Evolutionary conservation across 2,113 vertebrate genomes (phyloP), one percentile per base, ranked within the genome.

Genomic region (Casuarius casuarius): DNA sequence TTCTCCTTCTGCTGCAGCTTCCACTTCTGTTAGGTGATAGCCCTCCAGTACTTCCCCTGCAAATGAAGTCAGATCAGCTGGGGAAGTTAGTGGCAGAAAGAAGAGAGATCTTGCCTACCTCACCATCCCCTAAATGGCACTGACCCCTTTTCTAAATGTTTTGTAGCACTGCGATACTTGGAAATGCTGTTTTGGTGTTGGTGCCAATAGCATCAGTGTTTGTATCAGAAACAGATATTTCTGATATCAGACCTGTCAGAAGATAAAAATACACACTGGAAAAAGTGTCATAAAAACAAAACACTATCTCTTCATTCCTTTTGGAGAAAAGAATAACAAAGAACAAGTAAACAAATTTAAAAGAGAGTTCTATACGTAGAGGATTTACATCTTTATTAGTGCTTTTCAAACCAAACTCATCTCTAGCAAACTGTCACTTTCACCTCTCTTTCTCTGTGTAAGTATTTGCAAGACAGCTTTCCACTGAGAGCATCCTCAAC

Each of bases 1-100:
- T 87, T 94, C 89, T 77, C 87, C 76, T 94, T 31, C 83, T 91
- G 54, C 76, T 80, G 42, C 72, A 42, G 63, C 67, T 90, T 94
- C 91, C 38, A 58, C 72, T 83, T 82, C 9, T 73, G 70, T 31
- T 1, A 0, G 58, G 71, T 87, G 75, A 38, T 3, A 11, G 52
- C 67, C 31, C 56, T 2, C 1, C 2, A 7, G 70, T 56, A 63
- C 40, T 85, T 95, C 48, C 65, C 56, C 74, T 67, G 35, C 5
- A 10, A 88, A 12, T 46, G 49, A 52, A 94, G 61, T 38, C 16
- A 2, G 48, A 67, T 75, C 58, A 51, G 58, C 58, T 79, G 62
- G 31, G 20, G 19, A 92, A 88, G 75, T 54, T 19, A 6, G 51
- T 20, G 65, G 66, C 62, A 79, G 61, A 74, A 93, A 84, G 40